Evolutionary conservation across 1,140 invertebrate genomes (phyloP), one percentile per base, ranked within the genome.

Genomic region (Papilio polyxenes): DNA sequence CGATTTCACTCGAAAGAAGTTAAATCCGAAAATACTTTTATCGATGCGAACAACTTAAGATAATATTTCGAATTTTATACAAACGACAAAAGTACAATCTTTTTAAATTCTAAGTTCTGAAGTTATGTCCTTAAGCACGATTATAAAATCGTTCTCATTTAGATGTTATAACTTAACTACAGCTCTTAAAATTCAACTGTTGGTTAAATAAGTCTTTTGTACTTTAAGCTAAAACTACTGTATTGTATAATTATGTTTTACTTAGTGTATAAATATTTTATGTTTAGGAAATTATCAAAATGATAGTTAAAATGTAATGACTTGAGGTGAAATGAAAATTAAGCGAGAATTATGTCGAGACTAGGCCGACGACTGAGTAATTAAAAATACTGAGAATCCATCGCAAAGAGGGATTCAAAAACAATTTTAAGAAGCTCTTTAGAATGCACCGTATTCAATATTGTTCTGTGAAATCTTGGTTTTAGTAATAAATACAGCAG

Each of bases 1-100:
- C 85, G 83, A 83, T 81, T 83, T 80, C 78, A 84, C 80, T 84
- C 79, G 79, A 80, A 85, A 86, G 75, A 83, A 83, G 85, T 84
- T 84, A 87, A 86, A 83, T 86, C 82, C 85, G 81, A 82, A 86
- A 77, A 77, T 77, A 77, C 75, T 77, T 77, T 77, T 77, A 49
- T 77, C 44, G 49, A 77, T 51, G 48, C 13, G 49, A 77, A 49
- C 44, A 51, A 51, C 20, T 53, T 53, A 31, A 20, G 49, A 77
- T 77, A 77, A 51, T 77, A 77, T 77, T 77, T 77, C 48, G 44
- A 51, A 53, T 51, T 77, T 77, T 77, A 77, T 77, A 31, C 48
- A 48, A 49, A 75, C 74, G 74, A 23, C 49, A 48, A 75, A 75
- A 75, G 48, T 75, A 49, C n/a, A 75, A 75, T 20, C 23, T 37